Conservation (phyloP, 2,797 vertebrate species). For the Tinamus major region DNA sequence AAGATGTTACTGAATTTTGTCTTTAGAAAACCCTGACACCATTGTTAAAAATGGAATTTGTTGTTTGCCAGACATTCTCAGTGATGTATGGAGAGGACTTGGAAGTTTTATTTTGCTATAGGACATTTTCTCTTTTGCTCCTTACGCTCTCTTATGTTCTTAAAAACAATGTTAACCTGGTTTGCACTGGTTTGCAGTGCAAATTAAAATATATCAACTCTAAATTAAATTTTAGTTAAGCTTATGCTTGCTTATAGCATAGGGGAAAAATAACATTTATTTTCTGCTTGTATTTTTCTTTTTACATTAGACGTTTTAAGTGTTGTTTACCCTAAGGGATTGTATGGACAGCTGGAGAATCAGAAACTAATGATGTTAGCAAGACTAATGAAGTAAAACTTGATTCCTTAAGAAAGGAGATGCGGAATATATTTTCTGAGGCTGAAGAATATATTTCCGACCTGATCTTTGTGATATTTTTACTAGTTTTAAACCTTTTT, state of each 20-base stretch:
- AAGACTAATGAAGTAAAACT: conserved; percentile 2
- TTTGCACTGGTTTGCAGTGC: background rate
- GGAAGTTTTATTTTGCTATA: background rate
- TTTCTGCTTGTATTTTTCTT: background rate
- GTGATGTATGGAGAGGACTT: background rate
- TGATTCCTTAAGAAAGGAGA: background rate
- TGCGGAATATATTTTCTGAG: background rate
- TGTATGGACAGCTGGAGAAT: background rate
- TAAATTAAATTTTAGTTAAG: background rate
- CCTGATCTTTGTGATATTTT: background rate
- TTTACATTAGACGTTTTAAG: background rate
- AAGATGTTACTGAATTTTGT: background rate
- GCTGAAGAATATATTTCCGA: background rate
- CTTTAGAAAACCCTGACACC: background rate
- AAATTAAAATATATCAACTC: background rate
- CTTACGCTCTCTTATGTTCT: background rate
- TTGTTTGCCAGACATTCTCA: background rate
- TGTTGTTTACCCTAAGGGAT: background rate
- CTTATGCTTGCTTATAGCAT: background rate
- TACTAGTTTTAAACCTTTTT: background rate
- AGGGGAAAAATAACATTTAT: background rate
- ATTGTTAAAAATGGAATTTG: background rate
- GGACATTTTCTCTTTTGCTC: background rate
- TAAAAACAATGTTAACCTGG: background rate
- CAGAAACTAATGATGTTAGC: background rate